Evolutionary conservation across 2,797 vertebrate genomes (phyloP), one percentile per base, ranked within the genome.

Genomic region (Crenichthys baileyi): DNA sequence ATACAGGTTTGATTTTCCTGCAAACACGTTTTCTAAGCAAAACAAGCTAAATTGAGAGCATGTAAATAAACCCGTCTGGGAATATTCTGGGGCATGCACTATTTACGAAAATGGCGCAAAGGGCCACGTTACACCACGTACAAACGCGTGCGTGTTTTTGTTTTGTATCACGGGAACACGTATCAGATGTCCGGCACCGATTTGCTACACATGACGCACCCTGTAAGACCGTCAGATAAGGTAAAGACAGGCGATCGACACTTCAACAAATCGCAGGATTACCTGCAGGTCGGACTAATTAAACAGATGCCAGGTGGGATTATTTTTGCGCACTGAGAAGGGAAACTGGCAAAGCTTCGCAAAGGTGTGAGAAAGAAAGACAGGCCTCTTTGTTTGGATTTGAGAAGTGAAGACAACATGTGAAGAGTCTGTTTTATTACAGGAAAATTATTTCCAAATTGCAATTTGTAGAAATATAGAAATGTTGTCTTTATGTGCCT

Each of bases 261-360:
- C 96, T 97, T 95, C 94, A 97, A 95, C 96, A 97, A 97, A 97
- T 96, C 96, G 94, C 92, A 92, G 97, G 97, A 97, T 98, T 97
- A 98, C 97, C 96, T 96, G 94, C 94, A 96, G 95, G 96, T 96
- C 96, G 95, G 93, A 96, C 94, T 97, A 97, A 98, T 98, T 97
- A 98, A 98, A 97, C 96, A 96, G 95, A 96, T 96, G 94, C 95
- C 97, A 97, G 96, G 94, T 96, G 95, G 97, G 97, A 97, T 97
- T 97, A 94, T 88, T 89, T 96, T 94, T 92, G 89, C 91, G 94
- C 93, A 90, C 94, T 94, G 94, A 90, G 94, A 93, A 95, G 90
- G 95, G 94, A 95, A 96, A 95, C 96, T 96, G 96, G 96, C 95
- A 96, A 95, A 94, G 94, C 93, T 92, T 91, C 84, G 94, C 93